phyloP scores from a whole-genome alignment of 2,888 invertebrate species.

The Macrophya annulata region DNA sequence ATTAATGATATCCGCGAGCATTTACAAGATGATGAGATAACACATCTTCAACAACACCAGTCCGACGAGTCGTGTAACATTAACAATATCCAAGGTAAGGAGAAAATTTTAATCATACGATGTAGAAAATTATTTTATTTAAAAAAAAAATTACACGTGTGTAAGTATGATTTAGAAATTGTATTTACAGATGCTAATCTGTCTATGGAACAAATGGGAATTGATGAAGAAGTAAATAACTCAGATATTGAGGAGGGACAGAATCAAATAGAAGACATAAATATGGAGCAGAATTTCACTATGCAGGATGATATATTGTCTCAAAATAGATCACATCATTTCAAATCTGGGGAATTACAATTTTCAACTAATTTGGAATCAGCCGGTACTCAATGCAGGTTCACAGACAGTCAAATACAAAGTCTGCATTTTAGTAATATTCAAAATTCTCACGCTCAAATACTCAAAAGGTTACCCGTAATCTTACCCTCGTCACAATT shows the following conservation, averaged over 20 bases:
- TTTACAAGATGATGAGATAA: constrained; percentile 24
- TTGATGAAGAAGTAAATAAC: constrained; percentile 24
- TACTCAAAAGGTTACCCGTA: constrained; percentile 69
- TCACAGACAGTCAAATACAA: constrained; percentile 62
- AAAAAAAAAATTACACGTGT: background rate
- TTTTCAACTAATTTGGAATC: constrained; percentile 48
- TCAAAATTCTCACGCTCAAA: constrained; percentile 68
- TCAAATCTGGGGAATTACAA: constrained; percentile 25
- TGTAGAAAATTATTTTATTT: background rate
- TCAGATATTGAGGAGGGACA: constrained; percentile 29
- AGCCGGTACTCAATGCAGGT: constrained; percentile 63
- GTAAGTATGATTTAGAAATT: background rate
- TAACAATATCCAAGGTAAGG: constrained; percentile 16
- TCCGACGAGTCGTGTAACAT: constrained; percentile 37
- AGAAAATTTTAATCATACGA: background rate
- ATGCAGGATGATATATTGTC: constrained; percentile 13
- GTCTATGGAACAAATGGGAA: constrained; percentile 21
- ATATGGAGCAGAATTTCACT: constrained; percentile 28
- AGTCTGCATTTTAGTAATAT: constrained; percentile 60
- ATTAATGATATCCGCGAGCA: constrained; percentile 56
- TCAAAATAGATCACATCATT: background rate
- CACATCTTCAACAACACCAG: constrained; percentile 29
- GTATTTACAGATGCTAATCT: constrained; percentile 40
- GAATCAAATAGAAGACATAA: constrained; percentile 8
- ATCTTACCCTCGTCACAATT: constrained; percentile 74